phyloP scores from a whole-genome alignment of 2,113 vertebrate genomes.

The Actenoides hombroni region DNA sequence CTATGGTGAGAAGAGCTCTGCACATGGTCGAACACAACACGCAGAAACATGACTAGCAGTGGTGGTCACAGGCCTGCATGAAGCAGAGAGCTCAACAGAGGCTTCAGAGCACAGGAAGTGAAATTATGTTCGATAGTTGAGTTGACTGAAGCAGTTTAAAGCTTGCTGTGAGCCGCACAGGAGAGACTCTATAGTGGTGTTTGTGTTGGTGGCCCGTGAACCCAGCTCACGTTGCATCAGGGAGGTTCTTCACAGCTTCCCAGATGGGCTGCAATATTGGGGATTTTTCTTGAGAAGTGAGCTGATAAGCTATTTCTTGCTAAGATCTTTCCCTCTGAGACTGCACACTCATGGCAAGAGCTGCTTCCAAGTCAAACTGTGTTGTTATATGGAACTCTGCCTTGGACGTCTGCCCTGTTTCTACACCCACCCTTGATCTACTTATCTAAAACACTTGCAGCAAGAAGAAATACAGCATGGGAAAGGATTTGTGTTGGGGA shows the following conservation, averaged over 20 bases:
- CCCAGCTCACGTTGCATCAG: neutral
- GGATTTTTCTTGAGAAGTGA: conserved; percentile 18
- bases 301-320: conserved; percentile 45
- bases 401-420: conserved; percentile 46
- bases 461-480: neutral
- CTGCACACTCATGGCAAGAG: conserved; percentile 23
- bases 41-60: neutral
- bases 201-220: neutral
- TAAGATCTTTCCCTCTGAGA: conserved; percentile 37
- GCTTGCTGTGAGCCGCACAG: neutral
- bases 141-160: neutral
- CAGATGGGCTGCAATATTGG: neutral
- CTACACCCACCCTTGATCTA: conserved; percentile 52
- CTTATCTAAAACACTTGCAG: conserved; percentile 42
- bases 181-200: neutral
- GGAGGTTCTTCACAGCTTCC: neutral
- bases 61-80: neutral
- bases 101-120: neutral
- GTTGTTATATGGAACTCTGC: conserved; percentile 23
- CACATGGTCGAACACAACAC: neutral
- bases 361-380: conserved; percentile 35
- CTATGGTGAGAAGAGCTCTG: conserved; percentile 83
- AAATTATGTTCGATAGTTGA: neutral
- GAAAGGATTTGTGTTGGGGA: neutral
- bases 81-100: neutral